Evolutionary conservation across 2,113 vertebrate species (phyloP), one percentile per base, ranked within the genome.

Genomic region (Sinocyclocheilus anophthalmus): DNA sequence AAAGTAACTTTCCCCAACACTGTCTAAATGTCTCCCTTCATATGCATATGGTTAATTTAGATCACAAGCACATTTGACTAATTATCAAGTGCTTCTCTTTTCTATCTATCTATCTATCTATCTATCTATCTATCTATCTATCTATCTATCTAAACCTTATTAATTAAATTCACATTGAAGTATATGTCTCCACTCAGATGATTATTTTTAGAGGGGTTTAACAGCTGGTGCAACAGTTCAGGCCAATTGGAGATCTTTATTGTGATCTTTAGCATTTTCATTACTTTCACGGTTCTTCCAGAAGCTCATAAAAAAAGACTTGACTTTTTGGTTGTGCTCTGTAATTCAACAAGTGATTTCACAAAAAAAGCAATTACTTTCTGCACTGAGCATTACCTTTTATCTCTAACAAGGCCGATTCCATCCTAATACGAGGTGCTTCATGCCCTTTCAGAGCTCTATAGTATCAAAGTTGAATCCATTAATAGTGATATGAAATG

Each of bases 301-400:
- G 39, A 83, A 88, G 22, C 50, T 50, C 13, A 8, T 63, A 45
- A n/a, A 76, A 53, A 24, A 67, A 48, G 7, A 78, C 81, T 50
- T 50, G 48, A 12, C 14, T 53, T 73, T 84, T 79, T 16, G 37
- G 78, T 85, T 76, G 37, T 4, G 5, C 48, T 81, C 72, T 24
- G 78, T 82, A 84, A 86, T 81, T 84, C 83, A 30, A 76, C 72
- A 76, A 79, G 78, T 67, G 81, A 82, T 84, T 87, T 89, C 12
- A 86, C 86, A 81, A 83, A 87, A 90, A 50, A 50, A 50, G 88
- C 78, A 82, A 87, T 88, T 88, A 90, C 78, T 75, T 73, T 88
- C 53, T 18, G 18, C 72, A 84, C 33, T 88, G 45, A 85, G 72
- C 78, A 67, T 84, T 87, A 81, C 30, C 87, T 84, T 90, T 89